Evolutionary conservation across 1,140 invertebrate genomes (phyloP).

Genomic region (Drosophila lowei): DNA sequence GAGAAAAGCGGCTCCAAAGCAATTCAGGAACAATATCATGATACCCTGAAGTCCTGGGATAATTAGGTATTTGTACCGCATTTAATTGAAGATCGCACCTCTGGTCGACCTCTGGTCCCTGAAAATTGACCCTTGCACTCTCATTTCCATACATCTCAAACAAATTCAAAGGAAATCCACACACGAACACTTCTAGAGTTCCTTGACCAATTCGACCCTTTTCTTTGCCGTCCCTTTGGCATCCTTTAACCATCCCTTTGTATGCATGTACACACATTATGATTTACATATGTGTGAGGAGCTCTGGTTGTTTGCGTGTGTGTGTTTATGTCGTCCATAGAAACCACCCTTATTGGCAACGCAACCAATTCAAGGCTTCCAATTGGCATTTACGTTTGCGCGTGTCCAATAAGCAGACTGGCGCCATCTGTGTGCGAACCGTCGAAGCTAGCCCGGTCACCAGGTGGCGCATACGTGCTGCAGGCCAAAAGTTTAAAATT

Average conservation of each 20-base stretch:
- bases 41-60: too few relatives aligned
- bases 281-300: conserved; percentile 15
- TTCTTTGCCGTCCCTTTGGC: background rate
- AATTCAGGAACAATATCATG: too few relatives aligned
- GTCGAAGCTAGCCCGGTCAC: conserved; percentile 30
- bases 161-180: conserved; percentile 12
- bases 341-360: conserved; percentile 56
- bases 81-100: conserved; percentile 4
- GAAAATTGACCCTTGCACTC: conserved; percentile 10
- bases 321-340: conserved; percentile 22
- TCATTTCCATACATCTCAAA: conserved; percentile 2
- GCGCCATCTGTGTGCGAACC: conserved; percentile 55
- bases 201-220: conserved; percentile 36
- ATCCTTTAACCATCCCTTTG: background rate
- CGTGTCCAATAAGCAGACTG: conserved; percentile 66
- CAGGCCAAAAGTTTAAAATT: background rate
- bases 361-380: conserved; percentile 58
- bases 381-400: conserved; percentile 79
- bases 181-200: conserved; percentile 12
- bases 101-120: background rate
- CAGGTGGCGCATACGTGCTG: conserved; percentile 56
- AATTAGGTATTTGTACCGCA: too few relatives aligned
- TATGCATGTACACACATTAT: conserved; percentile 1
- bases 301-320: conserved; percentile 3
- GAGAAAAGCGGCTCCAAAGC: too few relatives aligned